phyloP scores from a whole-genome alignment of 1,140 invertebrate species.

The Hylaeus volcanicus region DNA sequence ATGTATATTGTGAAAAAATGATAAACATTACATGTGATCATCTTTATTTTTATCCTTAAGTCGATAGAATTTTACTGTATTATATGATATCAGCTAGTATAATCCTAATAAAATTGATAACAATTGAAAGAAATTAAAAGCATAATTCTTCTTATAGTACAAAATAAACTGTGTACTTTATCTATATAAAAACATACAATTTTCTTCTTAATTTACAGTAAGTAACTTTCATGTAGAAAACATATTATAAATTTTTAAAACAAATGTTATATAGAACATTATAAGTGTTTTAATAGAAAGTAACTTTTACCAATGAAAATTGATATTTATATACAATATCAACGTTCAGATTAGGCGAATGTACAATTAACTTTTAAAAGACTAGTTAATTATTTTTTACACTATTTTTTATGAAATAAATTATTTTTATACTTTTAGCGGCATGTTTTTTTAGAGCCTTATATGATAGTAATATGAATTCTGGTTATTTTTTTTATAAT shows the following conservation, averaged over 20 bases:
- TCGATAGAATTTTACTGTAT: too few species aligned
- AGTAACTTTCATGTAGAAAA: too few species aligned
- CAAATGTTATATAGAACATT: slow-evolving; percentile 21
- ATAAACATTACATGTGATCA: too few species aligned
- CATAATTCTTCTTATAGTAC: background rate
- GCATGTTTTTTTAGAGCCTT: background rate
- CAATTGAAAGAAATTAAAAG: background rate
- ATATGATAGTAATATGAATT: background rate
- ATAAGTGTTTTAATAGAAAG: too few species aligned
- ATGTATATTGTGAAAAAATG: background rate
- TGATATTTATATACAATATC: too few species aligned
- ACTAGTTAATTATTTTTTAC: slow-evolving; percentile 8
- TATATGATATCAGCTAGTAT: background rate
- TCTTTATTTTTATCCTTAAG: background rate
- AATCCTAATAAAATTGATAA: background rate
- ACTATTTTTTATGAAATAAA: background rate
- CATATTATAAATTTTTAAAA: slow-evolving; percentile 24
- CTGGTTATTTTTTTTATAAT: too few species aligned
- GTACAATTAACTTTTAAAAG: background rate
- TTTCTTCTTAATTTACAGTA: slow-evolving; percentile 17
- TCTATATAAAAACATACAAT: slow-evolving; percentile 16
- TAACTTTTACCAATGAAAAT: too few species aligned
- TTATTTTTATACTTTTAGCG: background rate
- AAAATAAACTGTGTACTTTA: slow-evolving; percentile 17
- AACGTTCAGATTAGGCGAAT: background rate